A percentile compares a stretch with the other conserved stretches of the same genome.
These are phyloP conservation scores for Taenioides sp. DNA, from an alignment of 2,797 vertebrate genomes.

Conservation along the genomic window DNA sequence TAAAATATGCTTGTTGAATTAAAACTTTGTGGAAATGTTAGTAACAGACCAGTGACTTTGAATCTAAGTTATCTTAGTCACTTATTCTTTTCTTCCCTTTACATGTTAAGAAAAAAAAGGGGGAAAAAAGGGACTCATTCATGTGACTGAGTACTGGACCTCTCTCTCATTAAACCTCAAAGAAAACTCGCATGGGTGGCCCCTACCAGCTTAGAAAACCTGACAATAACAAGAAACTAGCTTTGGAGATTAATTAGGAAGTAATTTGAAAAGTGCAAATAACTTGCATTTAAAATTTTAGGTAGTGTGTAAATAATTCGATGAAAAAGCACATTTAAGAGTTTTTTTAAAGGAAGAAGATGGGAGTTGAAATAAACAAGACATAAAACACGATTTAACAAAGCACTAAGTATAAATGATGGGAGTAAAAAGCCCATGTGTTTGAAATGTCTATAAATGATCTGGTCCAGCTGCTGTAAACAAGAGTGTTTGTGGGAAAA, in stretches of 20 bases:
- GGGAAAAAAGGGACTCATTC: not conserved
- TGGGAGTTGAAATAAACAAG: slow-evolving; percentile 28
- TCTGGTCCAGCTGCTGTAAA: slow-evolving; percentile 19
- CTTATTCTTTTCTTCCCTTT: too few species aligned
- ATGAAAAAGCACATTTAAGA: slow-evolving; percentile 32
- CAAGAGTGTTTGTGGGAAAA: slow-evolving; percentile 14
- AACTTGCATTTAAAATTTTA: slow-evolving; percentile 20
- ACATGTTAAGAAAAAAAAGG: too few species aligned
- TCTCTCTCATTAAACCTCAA: not conserved
- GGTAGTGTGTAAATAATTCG: slow-evolving; percentile 6
- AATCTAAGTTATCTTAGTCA: too few species aligned
- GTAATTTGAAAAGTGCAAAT: slow-evolving; percentile 19
- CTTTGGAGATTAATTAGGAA: not conserved
- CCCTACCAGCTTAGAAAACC: slow-evolving; percentile 11
- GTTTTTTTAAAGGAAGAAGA: slow-evolving; percentile 25
- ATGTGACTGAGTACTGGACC: not conserved
- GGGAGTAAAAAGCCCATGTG: not conserved
- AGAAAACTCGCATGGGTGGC: not conserved
- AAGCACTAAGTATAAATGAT: slow-evolving; percentile 15
- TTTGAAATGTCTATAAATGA: slow-evolving; percentile 42
- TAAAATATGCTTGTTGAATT: not conserved
- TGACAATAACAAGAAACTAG: not conserved
- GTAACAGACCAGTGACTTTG: too few species aligned
- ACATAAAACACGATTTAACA: slow-evolving; percentile 18
- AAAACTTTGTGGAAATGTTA: too few species aligned